These are phyloP conservation scores for Noctua janthe DNA, from an alignment of 2,888 invertebrate species.

Conservation along the genomic window DNA sequence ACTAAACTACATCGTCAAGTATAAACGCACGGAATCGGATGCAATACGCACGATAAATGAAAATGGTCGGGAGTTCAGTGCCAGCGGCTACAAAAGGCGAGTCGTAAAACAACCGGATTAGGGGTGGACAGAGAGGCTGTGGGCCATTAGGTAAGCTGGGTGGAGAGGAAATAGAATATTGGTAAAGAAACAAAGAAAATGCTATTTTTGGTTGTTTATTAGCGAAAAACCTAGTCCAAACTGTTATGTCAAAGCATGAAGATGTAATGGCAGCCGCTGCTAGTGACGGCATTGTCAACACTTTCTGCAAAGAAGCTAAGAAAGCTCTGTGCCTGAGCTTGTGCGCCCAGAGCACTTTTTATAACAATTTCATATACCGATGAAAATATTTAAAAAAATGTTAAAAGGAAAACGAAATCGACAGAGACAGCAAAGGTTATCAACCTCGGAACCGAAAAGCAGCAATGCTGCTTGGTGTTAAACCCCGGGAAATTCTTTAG, in stretches of 20 bases:
- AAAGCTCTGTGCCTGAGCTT: background rate
- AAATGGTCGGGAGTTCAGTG: slow-evolving; percentile 82
- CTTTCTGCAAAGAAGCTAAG: background rate
- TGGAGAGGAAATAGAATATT: background rate
- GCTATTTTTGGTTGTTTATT: background rate
- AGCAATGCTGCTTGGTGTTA: background rate
- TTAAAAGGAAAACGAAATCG: background rate
- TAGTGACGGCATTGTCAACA: background rate
- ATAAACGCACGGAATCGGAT: slow-evolving; percentile 70
- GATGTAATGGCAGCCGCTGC: background rate
- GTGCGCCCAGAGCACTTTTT: background rate
- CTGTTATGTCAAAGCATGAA: background rate
- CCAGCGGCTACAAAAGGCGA: slow-evolving; percentile 79
- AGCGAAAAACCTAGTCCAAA: background rate
- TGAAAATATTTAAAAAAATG: background rate
- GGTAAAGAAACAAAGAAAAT: background rate
- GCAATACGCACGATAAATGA: slow-evolving; percentile 85
- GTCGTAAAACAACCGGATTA: slow-evolving; percentile 88
- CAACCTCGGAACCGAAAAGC: background rate
- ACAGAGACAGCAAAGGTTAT: background rate
- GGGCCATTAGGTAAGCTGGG: slow-evolving; percentile 66
- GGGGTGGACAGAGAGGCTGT: slow-evolving; percentile 76
- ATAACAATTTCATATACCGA: background rate
- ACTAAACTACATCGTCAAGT: slow-evolving; percentile 74
- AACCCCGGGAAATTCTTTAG: background rate